These are phyloP conservation scores for Aradophagus sp. DNA, from an alignment of 1,140 invertebrate genomes.

Conservation along the genomic window DNA sequence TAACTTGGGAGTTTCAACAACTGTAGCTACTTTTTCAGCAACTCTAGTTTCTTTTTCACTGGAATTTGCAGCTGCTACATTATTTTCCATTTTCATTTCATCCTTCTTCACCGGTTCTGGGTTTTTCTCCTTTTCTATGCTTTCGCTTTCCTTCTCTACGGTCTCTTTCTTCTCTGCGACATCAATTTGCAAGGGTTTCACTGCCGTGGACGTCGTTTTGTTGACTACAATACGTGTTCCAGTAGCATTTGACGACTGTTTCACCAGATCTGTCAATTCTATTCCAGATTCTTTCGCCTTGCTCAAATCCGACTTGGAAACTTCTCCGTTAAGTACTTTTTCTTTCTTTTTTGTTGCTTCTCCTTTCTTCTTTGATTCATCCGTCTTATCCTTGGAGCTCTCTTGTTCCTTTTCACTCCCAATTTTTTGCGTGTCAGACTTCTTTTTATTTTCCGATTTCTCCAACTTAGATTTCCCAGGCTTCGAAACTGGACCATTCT, in stretches of 20 bases:
- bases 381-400: slow-evolving; percentile 16
- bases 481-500: slow-evolving; percentile 16
- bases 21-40: too few species aligned
- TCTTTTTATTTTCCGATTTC: slow-evolving; percentile 35
- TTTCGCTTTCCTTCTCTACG: slow-evolving; percentile 6
- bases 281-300: slow-evolving; percentile 44
- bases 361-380: slow-evolving; percentile 22
- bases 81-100: slow-evolving; percentile 8
- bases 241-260: slow-evolving; percentile 61
- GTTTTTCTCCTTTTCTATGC: slow-evolving; percentile 8
- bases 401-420: slow-evolving; percentile 4
- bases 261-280: slow-evolving; percentile 63
- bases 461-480: slow-evolving; percentile 10
- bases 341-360: slow-evolving; percentile 19
- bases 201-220: slow-evolving; percentile 69
- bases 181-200: slow-evolving; percentile 68
- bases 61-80: slow-evolving; percentile 2
- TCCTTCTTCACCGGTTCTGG: slow-evolving; percentile 7
- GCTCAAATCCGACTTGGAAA: slow-evolving; percentile 3
- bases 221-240: slow-evolving; percentile 71
- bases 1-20: too few species aligned
- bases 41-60: too few species aligned
- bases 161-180: slow-evolving; percentile 42
- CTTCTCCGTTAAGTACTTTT: slow-evolving; percentile 6
- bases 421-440: slow-evolving; percentile 15